Conservation (phyloP, 37 sponge, comb jelly and placozoan species). For the Hormiphora californensis region DNA sequence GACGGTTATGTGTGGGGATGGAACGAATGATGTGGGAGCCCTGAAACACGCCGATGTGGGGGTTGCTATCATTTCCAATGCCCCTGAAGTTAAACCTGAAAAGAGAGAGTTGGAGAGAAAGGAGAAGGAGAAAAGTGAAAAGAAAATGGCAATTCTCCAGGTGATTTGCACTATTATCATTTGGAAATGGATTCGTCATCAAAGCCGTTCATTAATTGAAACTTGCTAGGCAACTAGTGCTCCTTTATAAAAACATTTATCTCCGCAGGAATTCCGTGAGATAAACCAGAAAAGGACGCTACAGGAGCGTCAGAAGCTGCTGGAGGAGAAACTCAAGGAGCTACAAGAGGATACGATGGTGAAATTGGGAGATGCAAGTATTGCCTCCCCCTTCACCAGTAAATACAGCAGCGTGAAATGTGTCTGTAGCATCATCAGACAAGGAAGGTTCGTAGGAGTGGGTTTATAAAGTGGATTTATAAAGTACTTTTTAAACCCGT, state of each 20-base stretch:
- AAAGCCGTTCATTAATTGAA: neutral
- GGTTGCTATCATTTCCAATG: constrained; percentile 55
- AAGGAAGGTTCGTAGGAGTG: neutral
- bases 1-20: constrained; percentile 99
- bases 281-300: too few relatives aligned
- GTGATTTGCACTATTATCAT: neutral
- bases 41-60: constrained; percentile 98
- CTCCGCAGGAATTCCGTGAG: too few relatives aligned
- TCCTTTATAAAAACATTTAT: too few relatives aligned
- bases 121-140: neutral
- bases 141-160: neutral
- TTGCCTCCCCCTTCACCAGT: constrained; percentile 95
- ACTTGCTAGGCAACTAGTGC: neutral
- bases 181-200: neutral
- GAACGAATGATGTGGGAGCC: constrained; percentile 98
- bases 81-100: constrained; percentile 39
- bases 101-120: neutral
- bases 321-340: constrained; percentile 36
- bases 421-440: constrained; percentile 49
- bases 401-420: constrained; percentile 71
- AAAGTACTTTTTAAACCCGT: neutral
- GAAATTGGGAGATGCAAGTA: constrained; percentile 93
- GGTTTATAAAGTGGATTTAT: too few relatives aligned
- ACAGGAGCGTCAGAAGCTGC: constrained; percentile 54
- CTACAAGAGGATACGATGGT: constrained; percentile 70